A percentile compares a stretch with the other conserved stretches of the same genome.
These are phyloP conservation scores for Sebastes hubbsi DNA, from an alignment of 2,797 vertebrate species.

Conservation along the genomic window DNA sequence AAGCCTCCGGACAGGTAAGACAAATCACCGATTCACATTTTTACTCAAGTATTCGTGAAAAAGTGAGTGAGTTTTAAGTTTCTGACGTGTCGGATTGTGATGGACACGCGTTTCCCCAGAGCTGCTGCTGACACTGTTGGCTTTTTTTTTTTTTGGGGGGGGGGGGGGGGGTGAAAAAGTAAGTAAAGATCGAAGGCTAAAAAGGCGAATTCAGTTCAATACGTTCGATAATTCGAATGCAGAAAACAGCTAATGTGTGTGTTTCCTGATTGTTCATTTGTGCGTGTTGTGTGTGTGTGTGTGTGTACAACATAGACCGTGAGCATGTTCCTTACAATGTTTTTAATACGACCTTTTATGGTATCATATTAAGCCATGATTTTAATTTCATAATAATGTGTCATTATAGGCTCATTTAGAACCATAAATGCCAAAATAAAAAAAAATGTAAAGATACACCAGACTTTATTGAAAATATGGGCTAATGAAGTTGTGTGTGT, in stretches of 20 bases:
- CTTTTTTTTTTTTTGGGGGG: not conserved
- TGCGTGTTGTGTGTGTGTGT: not conserved
- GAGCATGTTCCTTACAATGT: not conserved
- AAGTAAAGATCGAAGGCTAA: slow-evolving; percentile 37
- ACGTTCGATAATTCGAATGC: not conserved
- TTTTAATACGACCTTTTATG: slow-evolving; percentile 6
- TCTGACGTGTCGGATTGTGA: slow-evolving; percentile 39
- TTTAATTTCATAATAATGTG: not conserved
- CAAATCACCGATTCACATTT: not conserved
- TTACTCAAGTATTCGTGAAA: slow-evolving; percentile 17
- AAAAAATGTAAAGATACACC: not conserved
- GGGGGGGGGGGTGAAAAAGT: slow-evolving; percentile 10
- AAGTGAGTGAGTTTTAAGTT: slow-evolving; percentile 50
- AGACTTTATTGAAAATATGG: not conserved
- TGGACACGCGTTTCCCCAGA: slow-evolving; percentile 22
- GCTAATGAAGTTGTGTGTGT: slow-evolving; percentile 34
- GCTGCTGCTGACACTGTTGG: slow-evolving; percentile 38
- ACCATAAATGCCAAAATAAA: not conserved
- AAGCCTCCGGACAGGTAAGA: slow-evolving; percentile 63
- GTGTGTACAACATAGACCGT: not conserved
- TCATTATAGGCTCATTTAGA: not conserved
- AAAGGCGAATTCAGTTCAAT: not conserved
- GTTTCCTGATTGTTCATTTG: not conserved
- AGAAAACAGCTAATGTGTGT: not conserved
- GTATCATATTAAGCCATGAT: not conserved